Percentiles rank a stretch among this genome's conserved stretches.
Evolutionary conservation across 2,797 vertebrate species (phyloP).

Genomic region (Catamblyrhynchus diadema): DNA sequence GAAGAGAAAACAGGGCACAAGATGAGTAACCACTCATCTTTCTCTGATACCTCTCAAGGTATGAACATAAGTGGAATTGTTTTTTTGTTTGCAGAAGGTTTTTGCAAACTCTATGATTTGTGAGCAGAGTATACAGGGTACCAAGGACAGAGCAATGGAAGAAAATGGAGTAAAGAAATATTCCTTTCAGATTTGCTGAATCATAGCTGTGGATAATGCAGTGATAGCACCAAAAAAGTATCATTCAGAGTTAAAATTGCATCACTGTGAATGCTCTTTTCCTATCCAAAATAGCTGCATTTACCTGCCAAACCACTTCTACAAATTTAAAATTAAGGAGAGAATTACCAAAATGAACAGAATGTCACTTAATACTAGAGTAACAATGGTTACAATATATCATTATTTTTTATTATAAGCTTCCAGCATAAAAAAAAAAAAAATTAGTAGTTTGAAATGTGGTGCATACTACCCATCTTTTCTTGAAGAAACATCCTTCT

Average conservation of each 20-base stretch:
- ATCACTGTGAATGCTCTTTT: constrained; percentile 23
- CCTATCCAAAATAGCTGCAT: constrained; percentile 23
- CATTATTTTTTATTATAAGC: not conserved
- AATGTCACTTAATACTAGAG: not conserved
- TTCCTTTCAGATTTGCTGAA: constrained; percentile 70
- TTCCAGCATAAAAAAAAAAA: not conserved
- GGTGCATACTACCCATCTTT: not conserved
- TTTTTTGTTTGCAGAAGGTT: constrained; percentile 58
- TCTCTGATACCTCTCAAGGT: not conserved
- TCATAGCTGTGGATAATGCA: constrained; percentile 65
- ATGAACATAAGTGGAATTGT: not conserved
- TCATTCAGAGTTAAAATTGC: constrained; percentile 20
- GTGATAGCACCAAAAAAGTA: constrained; percentile 31
- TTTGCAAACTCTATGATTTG: constrained; percentile 56
- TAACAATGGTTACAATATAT: not conserved
- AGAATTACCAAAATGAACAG: not conserved
- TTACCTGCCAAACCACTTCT: constrained; percentile 11
- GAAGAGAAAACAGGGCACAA: not conserved
- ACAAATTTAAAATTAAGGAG: not conserved
- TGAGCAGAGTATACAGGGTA: constrained; percentile 25
- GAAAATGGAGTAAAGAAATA: constrained; percentile 62
- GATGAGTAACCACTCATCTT: constrained; percentile 5
- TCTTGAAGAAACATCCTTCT: not conserved
- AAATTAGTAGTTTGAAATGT: not conserved
- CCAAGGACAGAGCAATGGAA: constrained; percentile 51